Base-by-base conservation (phyloP, 1,140 invertebrate species). In the Drosophila parvula region DNA sequence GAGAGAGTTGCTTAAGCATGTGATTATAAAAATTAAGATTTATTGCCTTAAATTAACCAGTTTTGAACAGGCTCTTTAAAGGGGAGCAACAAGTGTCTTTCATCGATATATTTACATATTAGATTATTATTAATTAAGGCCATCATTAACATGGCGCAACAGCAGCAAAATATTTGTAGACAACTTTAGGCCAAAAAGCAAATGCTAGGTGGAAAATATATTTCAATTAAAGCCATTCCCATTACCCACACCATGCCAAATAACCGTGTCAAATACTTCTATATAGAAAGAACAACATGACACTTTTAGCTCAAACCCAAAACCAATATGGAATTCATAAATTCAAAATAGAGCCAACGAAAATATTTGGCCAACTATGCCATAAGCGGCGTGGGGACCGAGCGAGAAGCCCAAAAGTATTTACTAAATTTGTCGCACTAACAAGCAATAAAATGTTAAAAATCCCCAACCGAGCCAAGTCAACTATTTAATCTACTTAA, bases 381-480 rank as follows among this genome's bases (percentile, higher is more conserved):
- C 81, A 74, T 71, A 86, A 44, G 58, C 48, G 69, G 64, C 56
- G 30, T 56, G 45, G 61, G 67, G 63, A 64, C 55, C 47, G 41
- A 76, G 57, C 44, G 74, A 78, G 75, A 76, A 48, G 67, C 50
- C 74, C 75, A 80, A 86, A 82, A 86, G 48, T 81, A 75, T 90
- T 90, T 90, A 86, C 86, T 90, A 90, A 90, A 90, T 86, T 90
- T 90, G 86, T 86, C 88, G 82, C 88, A 80, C 82, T 90, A 90
- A 90, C 86, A 90, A 90, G 86, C 86, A 90, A 90, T 90, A 90
- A 90, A 90, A 90, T 90, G 88, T 90, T 86, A 86, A 86, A 90
- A 90, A 90, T 90, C 79, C 78, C 76, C 75, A 74, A 75, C 67
- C 63, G 53, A 65, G 64, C 64, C 69, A 55, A 76, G 62, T 58